phyloP scores from a whole-genome alignment of 23 tunicate genomes.

The Clavelina lepadiformis region DNA sequence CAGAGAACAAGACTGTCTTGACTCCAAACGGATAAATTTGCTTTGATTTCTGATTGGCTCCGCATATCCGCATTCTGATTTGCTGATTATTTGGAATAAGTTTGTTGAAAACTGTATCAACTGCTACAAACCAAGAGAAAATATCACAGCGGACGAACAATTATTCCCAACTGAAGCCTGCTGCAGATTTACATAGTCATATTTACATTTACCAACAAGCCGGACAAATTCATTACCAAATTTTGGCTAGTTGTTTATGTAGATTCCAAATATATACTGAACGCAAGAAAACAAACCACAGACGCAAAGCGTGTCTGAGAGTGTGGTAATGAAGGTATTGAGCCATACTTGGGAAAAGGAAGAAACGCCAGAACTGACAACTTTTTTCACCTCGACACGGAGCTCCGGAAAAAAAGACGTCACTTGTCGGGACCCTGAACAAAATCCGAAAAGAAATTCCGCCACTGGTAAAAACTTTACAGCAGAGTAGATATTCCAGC shows the following conservation, averaged over 20 bases:
- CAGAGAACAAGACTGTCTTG: slow-evolving; percentile 13
- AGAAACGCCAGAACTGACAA: slow-evolving; percentile 7
- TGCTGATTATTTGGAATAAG: slow-evolving; percentile 7
- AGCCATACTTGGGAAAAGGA: slow-evolving; percentile 12
- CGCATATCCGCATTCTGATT: too few species aligned
- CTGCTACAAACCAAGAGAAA: slow-evolving; percentile 9
- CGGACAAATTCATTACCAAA: too few species aligned
- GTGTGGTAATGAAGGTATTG: slow-evolving; percentile 4
- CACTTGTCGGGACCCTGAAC: slow-evolving; percentile 17
- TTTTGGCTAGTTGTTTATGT: slow-evolving; percentile 10
- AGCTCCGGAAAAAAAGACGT: slow-evolving; percentile 8
- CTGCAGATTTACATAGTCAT: not conserved
- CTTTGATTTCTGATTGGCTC: slow-evolving; percentile 9
- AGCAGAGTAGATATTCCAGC: slow-evolving; percentile 14
- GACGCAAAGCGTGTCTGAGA: not conserved
- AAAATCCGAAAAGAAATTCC: slow-evolving; percentile 5
- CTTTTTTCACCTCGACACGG: not conserved
- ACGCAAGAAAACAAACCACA: slow-evolving; percentile 1
- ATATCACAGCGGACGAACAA: too few species aligned
- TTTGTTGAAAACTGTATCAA: slow-evolving; percentile 2
- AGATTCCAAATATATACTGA: not conserved
- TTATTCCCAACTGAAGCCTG: too few species aligned
- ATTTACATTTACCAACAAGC: too few species aligned
- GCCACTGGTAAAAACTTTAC: slow-evolving; percentile 13
- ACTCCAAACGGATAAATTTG: slow-evolving; percentile 10